These are phyloP conservation scores for Fragum whitleyi DNA, from an alignment of 2,888 invertebrate species.

Conservation along the genomic window DNA sequence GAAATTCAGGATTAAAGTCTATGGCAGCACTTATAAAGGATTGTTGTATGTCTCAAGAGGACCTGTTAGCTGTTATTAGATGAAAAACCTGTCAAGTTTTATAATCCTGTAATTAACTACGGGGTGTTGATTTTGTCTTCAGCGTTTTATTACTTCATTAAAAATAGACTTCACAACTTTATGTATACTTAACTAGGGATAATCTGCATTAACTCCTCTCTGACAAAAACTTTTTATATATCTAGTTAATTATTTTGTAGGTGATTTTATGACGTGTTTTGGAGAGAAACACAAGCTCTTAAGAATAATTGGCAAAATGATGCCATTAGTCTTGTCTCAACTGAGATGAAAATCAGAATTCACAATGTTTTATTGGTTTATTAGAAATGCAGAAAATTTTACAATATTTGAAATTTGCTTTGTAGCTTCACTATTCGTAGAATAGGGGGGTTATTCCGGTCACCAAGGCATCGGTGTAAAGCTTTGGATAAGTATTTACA, in stretches of 20 bases:
- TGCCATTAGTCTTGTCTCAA: neutral
- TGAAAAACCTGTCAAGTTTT: neutral
- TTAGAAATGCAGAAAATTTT: too few species aligned
- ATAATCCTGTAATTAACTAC: neutral
- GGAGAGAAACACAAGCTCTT: neutral
- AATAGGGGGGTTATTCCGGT: too few species aligned
- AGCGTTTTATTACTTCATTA: neutral
- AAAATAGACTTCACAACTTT: neutral
- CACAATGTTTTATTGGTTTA: too few species aligned
- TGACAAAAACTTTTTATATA: neutral
- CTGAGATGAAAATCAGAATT: too few species aligned
- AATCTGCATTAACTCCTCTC: neutral
- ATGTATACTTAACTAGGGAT: constrained; percentile 1
- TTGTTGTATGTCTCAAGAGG: neutral
- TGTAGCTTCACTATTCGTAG: too few species aligned
- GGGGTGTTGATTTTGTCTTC: neutral
- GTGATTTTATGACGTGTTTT: neutral
- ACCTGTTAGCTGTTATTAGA: neutral
- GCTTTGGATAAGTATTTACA: too few species aligned
- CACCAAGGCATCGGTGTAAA: too few species aligned
- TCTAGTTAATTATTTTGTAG: neutral
- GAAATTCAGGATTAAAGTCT: too few species aligned
- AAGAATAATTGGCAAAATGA: neutral
- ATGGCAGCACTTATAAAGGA: too few species aligned
- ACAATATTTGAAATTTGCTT: too few species aligned